Evolutionary conservation across 2,113 vertebrate genomes (phyloP).

Genomic region (Laticauda laticaudata): DNA sequence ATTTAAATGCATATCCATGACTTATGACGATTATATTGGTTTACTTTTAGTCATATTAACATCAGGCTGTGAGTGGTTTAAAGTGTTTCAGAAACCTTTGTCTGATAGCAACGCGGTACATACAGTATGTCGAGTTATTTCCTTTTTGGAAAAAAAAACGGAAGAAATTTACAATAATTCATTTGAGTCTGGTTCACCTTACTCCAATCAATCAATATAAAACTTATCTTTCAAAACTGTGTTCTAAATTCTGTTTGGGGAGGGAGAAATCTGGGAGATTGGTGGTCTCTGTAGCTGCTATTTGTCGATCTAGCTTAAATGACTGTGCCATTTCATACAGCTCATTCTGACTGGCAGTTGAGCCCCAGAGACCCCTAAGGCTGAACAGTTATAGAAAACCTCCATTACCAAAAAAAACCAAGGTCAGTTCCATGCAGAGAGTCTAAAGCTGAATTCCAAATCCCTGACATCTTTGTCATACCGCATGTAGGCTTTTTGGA

Average conservation of each 20-base stretch:
- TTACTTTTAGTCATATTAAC: background rate
- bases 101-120: background rate
- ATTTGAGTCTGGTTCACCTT: background rate
- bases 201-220: background rate
- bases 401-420: slow-evolving; percentile 59
- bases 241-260: slow-evolving; percentile 35
- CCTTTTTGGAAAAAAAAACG: background rate
- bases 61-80: background rate
- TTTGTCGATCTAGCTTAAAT: slow-evolving; percentile 16
- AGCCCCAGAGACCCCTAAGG: slow-evolving; percentile 39
- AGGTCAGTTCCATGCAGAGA: slow-evolving; percentile 59
- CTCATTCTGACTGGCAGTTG: slow-evolving; percentile 39
- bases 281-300: slow-evolving; percentile 38
- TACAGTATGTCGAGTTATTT: background rate
- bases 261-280: background rate
- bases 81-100: background rate
- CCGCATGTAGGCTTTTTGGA: slow-evolving; percentile 36
- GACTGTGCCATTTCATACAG: background rate
- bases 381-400: slow-evolving; percentile 60
- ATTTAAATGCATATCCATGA: background rate
- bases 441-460: slow-evolving; percentile 36
- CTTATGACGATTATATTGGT: background rate
- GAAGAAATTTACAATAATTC: background rate
- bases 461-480: slow-evolving; percentile 47
- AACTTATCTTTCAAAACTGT: slow-evolving; percentile 36